A percentile compares a stretch with the other conserved stretches of the same genome.
Evolutionary conservation across 2,888 invertebrate species (phyloP).

Genomic region (Agrotis ipsilon): DNA sequence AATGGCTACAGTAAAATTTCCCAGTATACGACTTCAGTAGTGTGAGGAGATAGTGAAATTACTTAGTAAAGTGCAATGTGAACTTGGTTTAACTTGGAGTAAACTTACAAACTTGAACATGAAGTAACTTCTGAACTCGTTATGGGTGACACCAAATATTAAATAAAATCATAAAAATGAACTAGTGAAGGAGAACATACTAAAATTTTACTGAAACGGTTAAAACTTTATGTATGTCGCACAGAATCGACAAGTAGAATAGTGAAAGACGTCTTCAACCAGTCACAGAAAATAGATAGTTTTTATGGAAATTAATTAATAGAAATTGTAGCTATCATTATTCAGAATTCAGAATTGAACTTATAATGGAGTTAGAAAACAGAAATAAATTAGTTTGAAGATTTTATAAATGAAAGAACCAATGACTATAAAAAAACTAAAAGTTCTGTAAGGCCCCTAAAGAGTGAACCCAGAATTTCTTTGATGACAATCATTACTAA

Average conservation of each 20-base stretch:
- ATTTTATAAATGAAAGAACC: no score
- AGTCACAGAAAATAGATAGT: no score
- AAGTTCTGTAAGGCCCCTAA: neutral
- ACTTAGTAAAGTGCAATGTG: slow-evolving; percentile 38
- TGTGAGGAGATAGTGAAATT: slow-evolving; percentile 39
- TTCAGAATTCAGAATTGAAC: no score
- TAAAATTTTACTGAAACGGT: no score
- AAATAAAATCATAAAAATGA: slow-evolving; percentile 5
- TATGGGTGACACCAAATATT: slow-evolving; percentile 13
- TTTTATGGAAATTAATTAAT: no score
- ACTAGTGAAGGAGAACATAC: neutral
- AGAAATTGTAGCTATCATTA: no score
- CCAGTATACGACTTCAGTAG: slow-evolving; percentile 39
- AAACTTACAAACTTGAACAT: slow-evolving; percentile 38
- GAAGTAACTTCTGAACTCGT: slow-evolving; percentile 11
- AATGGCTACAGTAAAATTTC: slow-evolving; percentile 52
- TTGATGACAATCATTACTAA: slow-evolving; percentile 17
- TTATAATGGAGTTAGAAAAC: no score
- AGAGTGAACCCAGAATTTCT: slow-evolving; percentile 1
- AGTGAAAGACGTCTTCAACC: no score
- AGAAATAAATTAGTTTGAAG: no score
- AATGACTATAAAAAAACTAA: slow-evolving; percentile 1
- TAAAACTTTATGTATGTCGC: no score
- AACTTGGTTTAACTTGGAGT: slow-evolving; percentile 28
- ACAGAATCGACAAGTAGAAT: no score